phyloP scores from a whole-genome alignment of 2,888 invertebrate genomes.

The Mystacides longicornis region DNA sequence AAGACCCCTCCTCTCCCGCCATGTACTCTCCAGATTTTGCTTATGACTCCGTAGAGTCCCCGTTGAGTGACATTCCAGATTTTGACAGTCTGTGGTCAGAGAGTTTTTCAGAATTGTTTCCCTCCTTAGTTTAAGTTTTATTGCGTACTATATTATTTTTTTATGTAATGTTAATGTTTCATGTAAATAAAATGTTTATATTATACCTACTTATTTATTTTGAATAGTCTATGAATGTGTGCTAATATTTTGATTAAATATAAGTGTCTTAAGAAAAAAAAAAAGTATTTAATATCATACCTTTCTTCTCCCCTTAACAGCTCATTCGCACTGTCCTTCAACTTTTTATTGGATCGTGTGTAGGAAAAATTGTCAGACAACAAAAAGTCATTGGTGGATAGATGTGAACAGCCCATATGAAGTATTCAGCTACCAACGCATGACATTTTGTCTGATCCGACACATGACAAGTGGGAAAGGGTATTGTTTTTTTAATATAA shows the following conservation, averaged over 20 bases:
- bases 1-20: conserved; percentile 41
- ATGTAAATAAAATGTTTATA: neutral
- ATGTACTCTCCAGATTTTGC: conserved; percentile 43
- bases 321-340: too few species aligned
- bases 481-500: too few species aligned
- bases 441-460: too few species aligned
- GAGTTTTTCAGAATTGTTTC: conserved; percentile 71
- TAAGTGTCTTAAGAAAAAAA: too few species aligned
- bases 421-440: too few species aligned
- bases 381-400: too few species aligned
- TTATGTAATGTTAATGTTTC: neutral
- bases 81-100: conserved; percentile 65
- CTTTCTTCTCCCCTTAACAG: too few species aligned
- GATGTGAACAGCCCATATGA: too few species aligned
- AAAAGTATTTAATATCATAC: too few species aligned
- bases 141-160: neutral
- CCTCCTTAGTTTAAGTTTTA: conserved; percentile 53
- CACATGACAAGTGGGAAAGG: too few species aligned
- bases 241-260: neutral
- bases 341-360: too few species aligned
- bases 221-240: neutral
- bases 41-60: conserved; percentile 45
- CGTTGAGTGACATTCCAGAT: conserved; percentile 43
- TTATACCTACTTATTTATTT: neutral
- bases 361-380: too few species aligned